phyloP scores from a whole-genome alignment of 1,140 invertebrate genomes.

The Cherax quadricarinatus region DNA sequence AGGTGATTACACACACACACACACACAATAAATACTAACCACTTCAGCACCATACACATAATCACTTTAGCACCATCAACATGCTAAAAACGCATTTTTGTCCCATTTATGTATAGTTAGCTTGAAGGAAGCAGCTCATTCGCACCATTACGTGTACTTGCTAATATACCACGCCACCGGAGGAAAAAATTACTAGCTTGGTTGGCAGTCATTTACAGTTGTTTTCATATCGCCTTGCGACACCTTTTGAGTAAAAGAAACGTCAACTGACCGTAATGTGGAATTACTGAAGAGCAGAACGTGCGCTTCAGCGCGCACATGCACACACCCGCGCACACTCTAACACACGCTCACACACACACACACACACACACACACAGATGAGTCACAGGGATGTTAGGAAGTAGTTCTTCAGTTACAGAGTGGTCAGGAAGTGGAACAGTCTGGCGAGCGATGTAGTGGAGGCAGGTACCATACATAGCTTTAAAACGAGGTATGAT shows the following conservation, averaged over 20 bases:
- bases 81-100: conserved; percentile 31
- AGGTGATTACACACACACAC: background rate
- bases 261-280: too few relatives aligned
- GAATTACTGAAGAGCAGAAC: background rate
- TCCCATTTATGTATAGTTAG: conserved; percentile 57
- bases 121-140: conserved; percentile 47
- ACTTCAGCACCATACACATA: background rate
- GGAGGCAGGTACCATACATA: too few relatives aligned
- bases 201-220: too few relatives aligned
- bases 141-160: conserved; percentile 40
- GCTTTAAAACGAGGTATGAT: too few relatives aligned
- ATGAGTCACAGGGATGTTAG: too few relatives aligned
- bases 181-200: background rate
- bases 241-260: too few relatives aligned
- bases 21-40: background rate
- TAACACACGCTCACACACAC: conserved; percentile 22
- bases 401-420: too few relatives aligned
- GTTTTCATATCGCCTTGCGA: too few relatives aligned
- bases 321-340: conserved; percentile 35
- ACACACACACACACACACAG: conserved; percentile 3
- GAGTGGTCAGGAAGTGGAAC: too few relatives aligned
- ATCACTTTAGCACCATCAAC: too few relatives aligned
- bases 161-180: background rate
- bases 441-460: too few relatives aligned
- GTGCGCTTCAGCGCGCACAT: conserved; percentile 28